Conservation (phyloP, 2,888 invertebrate genomes). For the Epinotia brunnichana region DNA sequence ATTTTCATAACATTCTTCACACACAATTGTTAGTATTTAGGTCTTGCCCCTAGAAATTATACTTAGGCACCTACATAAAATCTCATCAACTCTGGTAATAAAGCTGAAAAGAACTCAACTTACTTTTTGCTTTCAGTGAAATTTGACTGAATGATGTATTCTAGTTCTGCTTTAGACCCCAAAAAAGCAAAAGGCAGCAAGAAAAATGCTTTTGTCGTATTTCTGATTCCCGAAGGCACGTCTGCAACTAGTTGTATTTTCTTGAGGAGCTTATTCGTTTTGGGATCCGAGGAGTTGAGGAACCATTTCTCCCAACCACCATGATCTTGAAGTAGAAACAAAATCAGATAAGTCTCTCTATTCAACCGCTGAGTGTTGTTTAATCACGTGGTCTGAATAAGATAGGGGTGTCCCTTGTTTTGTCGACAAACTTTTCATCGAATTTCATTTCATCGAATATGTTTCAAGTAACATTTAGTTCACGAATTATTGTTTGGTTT, state of each 20-base stretch:
- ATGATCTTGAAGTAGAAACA: slow-evolving; percentile 77
- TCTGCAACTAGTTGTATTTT: slow-evolving; percentile 87
- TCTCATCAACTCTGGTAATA: too few species aligned
- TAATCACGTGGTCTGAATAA: background rate
- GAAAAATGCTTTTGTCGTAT: slow-evolving; percentile 89
- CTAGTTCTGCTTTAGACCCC: slow-evolving; percentile 88
- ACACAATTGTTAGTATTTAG: too few species aligned
- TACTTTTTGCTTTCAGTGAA: slow-evolving; percentile 81
- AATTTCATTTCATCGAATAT: too few species aligned
- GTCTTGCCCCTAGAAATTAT: too few species aligned
- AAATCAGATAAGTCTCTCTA: background rate
- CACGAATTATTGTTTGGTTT: too few species aligned
- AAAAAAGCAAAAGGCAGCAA: slow-evolving; percentile 92
- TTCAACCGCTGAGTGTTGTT: background rate
- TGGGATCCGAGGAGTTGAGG: slow-evolving; percentile 86
- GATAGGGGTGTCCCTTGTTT: too few species aligned
- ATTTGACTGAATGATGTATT: slow-evolving; percentile 89
- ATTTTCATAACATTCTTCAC: too few species aligned
- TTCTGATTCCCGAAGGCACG: slow-evolving; percentile 87
- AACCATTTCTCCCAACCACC: slow-evolving; percentile 92
- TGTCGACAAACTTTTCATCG: too few species aligned
- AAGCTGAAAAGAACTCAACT: slow-evolving; percentile 42
- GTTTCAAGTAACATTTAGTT: too few species aligned
- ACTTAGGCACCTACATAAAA: too few species aligned
- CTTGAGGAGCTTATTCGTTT: slow-evolving; percentile 85